Base-by-base conservation (phyloP, 2,888 invertebrate species). In the Cataglyphis livida region DNA sequence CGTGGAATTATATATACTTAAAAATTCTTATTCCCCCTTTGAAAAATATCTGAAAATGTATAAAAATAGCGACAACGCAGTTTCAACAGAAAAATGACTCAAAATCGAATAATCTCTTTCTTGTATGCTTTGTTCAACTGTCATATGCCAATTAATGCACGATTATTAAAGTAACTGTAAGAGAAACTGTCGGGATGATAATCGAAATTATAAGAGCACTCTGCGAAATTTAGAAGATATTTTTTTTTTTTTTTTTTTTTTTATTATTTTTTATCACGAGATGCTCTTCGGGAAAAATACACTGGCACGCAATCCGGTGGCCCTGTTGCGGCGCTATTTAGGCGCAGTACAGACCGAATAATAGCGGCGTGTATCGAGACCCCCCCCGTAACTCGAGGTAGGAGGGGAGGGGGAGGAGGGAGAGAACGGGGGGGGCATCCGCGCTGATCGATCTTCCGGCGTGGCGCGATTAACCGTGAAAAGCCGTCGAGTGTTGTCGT, bases 361-460 rank as follows among this genome's bases (percentile, higher is more conserved):
- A 51, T 51, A 51, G 48, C n/a, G 48, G 18, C 44, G 65, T 54
- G 38, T 51, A 66, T 66, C 57, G 32, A 76, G 41, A 65, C 57
- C 66, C 41, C 57, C 66, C 41, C 18, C 1, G 57, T 57, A 84
- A 84, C 74, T 61, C 5, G 25, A 25, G 25, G 25, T 25, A 25
- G 25, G 25, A 1, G 25, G 25, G 25, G 1, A 25, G 73, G 79
- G 68, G 70, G 32, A 6, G 32, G 5, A 21, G 32, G 32, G 73
- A 75, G 68, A 65, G 32, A 4, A 4, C 2, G 5, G 32, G 32
- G 73, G 76, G 65, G 70, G 83, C 78, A 81, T 84, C 75, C 81
- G 81, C 75, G 86, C 87, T 89, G 89, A 91, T 91, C 91, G 91
- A 91, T 91, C 91, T 91, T 89, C 87, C 90, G 88, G 86, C 79